Conservation (phyloP, 2,888 invertebrate species). For the Nasonia oneida region DNA sequence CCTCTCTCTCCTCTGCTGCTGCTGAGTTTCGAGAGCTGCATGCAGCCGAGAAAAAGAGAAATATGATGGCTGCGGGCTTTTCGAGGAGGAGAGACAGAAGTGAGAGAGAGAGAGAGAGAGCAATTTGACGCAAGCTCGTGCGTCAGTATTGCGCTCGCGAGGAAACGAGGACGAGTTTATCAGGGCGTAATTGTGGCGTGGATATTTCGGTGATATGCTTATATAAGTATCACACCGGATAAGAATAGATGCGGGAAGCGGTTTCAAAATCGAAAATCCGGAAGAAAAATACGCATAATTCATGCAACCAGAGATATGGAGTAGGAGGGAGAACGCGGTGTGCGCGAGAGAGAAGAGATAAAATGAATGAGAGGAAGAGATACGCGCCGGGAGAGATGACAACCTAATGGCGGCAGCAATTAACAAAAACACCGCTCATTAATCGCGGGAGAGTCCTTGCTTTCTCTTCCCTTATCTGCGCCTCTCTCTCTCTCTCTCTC, state of each 20-base stretch:
- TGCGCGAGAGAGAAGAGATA: slow-evolving; percentile 46
- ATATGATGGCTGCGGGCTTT: neutral
- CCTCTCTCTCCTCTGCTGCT: slow-evolving; percentile 12
- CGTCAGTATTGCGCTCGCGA: slow-evolving; percentile 61
- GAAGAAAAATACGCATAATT: neutral
- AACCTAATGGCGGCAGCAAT: slow-evolving; percentile 79
- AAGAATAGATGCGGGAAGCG: neutral
- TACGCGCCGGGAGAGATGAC: slow-evolving; percentile 72
- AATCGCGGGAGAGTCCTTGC: slow-evolving; percentile 75
- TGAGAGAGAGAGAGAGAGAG: neutral
- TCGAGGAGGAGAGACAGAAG: neutral
- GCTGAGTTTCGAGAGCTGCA: slow-evolving; percentile 24
- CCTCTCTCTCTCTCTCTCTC: slow-evolving; percentile 31
- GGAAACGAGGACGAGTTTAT: slow-evolving; percentile 56
- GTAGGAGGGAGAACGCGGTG: slow-evolving; percentile 19
- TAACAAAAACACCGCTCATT: slow-evolving; percentile 80
- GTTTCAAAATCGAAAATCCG: slow-evolving; percentile 32
- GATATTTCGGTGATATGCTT: neutral
- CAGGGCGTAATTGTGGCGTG: slow-evolving; percentile 24
- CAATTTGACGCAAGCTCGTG: slow-evolving; percentile 30
- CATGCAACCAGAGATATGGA: neutral
- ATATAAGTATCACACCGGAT: neutral
- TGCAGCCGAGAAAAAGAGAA: neutral
- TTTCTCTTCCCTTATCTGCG: slow-evolving; percentile 65
- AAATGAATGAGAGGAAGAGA: slow-evolving; percentile 57